Conservation (phyloP, 2,888 invertebrate species). For the Abscondita cerata region DNA sequence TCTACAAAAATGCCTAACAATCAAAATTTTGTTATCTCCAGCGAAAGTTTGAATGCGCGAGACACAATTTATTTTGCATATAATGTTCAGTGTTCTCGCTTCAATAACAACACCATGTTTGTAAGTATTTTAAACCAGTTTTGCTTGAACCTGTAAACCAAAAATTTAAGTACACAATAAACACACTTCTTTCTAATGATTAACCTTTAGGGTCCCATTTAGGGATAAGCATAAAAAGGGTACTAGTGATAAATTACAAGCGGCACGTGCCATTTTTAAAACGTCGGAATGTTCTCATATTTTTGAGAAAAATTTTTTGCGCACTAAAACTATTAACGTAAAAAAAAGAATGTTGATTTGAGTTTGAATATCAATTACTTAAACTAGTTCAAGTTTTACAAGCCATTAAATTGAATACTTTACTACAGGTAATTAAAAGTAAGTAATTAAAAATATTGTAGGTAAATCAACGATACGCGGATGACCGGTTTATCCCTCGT, state of each 20-base stretch:
- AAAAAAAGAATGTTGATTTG: too few relatives aligned
- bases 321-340: too few relatives aligned
- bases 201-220: conserved; percentile 25
- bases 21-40: too few relatives aligned
- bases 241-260: conserved; percentile 3
- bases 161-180: conserved; percentile 13
- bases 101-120: not conserved
- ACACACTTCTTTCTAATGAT: conserved; percentile 18
- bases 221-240: conserved; percentile 14
- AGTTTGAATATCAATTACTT: too few relatives aligned
- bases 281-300: too few relatives aligned
- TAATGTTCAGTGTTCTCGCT: too few relatives aligned
- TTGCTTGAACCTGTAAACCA: conserved; percentile 3
- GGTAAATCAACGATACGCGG: not conserved
- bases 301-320: conserved; percentile 12
- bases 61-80: too few relatives aligned
- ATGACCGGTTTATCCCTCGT: conserved; percentile 20
- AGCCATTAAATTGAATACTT: not conserved
- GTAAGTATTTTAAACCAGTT: conserved; percentile 17
- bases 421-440: not conserved
- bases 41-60: too few relatives aligned
- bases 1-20: too few relatives aligned
- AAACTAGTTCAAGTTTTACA: too few relatives aligned
- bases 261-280: not conserved
- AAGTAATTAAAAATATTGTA: not conserved